Evolutionary conservation across 2,113 vertebrate genomes (phyloP).

Genomic region (Stegostoma tigrinum): DNA sequence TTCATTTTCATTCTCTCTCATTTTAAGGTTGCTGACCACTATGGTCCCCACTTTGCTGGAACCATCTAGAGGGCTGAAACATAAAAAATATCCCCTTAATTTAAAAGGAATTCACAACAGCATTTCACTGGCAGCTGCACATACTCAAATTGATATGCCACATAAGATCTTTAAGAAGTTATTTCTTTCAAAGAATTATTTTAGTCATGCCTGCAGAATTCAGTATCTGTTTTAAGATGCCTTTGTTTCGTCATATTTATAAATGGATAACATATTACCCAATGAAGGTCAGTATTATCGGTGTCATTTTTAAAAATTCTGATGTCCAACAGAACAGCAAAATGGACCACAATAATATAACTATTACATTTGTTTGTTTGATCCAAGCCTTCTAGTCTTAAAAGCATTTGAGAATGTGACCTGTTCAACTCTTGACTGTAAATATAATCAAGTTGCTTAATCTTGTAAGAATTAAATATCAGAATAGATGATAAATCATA

Average conservation of each 20-base stretch:
- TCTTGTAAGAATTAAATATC: conserved; percentile 8
- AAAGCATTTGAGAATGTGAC: conserved; percentile 11
- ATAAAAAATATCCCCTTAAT: conserved; percentile 36
- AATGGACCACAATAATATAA: not conserved
- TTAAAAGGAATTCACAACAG: not conserved
- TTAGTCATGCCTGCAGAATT: not conserved
- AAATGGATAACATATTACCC: not conserved
- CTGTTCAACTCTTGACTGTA: not conserved
- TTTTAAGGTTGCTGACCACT: conserved; percentile 83
- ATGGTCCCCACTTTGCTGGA: conserved; percentile 76
- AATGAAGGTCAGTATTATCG: not conserved
- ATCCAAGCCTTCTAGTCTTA: not conserved
- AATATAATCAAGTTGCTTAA: not conserved
- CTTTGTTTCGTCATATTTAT: not conserved
- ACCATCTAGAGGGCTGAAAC: conserved; percentile 83
- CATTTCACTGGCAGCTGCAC: not conserved
- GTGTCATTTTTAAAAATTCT: not conserved
- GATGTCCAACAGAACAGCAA: not conserved
- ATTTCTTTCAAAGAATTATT: not conserved
- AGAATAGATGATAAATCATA: not conserved
- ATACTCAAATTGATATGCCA: not conserved
- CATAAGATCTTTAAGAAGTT: not conserved
- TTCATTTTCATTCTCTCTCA: conserved; percentile 86
- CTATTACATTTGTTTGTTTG: not conserved
- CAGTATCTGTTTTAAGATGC: not conserved